Base-by-base conservation (phyloP, 2,888 invertebrate genomes). In the Drosophila prolongata region DNA sequence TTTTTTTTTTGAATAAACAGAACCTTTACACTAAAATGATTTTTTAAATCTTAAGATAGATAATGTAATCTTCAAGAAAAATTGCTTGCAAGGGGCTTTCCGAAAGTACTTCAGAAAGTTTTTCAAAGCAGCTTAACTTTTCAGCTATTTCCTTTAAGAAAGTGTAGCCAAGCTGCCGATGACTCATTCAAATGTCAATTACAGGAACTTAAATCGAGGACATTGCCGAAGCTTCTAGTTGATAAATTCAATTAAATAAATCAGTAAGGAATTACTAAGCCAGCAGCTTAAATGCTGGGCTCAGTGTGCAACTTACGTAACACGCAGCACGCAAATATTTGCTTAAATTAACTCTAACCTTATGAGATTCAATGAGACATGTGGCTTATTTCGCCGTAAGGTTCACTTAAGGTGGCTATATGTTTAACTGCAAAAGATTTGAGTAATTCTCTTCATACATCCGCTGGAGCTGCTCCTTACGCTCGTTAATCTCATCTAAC, bases 211-310 rank as follows among this genome's bases (percentile, higher is more conserved):
- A 70, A 69, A 69, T 42, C 71, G 47, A 30, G 30, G 40, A 55
- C 37, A 46, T 9, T 68, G 52, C 24, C 11, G 40, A 47, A 35
- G 37, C 68, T 42, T 67, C 19, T 60, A 69, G 44, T 59, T 53
- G 70, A 71, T 60, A 60, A 61, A 69, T 71, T 71, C 37, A 71
- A 69, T 71, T 60, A 71, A 69, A 53, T 71, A 54, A 61, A 71
- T 38, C 68, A 42, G 34, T 34, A 37, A 34, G 67, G 19, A 42
- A 67, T 47, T 34, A 42, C 55, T 35, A 38, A 47, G 47, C 55
- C 47, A n/a, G 34, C 16, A 54, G 66, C 68, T 40, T 66, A 40
- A 46, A n/a, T 8, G 67, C 14, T 40, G 40, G 62, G 65, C 54
- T 66, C 46, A 27, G 34, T 67, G 67, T 40, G 54, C 38, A 67